Evolutionary conservation across 2,888 invertebrate genomes (phyloP).

Genomic region (Nephrocerus scutellatus): DNA sequence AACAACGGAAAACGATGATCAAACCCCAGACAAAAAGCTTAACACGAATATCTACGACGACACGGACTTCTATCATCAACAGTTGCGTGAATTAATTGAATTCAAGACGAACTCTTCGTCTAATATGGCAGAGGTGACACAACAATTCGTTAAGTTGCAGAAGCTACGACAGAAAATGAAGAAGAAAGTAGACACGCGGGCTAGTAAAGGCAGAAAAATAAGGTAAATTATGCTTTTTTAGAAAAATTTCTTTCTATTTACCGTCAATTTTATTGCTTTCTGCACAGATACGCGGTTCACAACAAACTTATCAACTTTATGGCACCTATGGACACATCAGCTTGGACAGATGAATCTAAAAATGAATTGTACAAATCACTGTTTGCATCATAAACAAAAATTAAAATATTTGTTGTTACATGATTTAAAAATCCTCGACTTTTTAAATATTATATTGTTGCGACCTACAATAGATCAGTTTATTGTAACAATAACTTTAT

Average conservation of each 20-base stretch:
- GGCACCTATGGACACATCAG: constrained; percentile 65
- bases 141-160: constrained; percentile 88
- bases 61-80: constrained; percentile 93
- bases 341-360: constrained; percentile 72
- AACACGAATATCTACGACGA: constrained; percentile 90
- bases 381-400: constrained; percentile 57
- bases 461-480: no score
- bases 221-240: constrained; percentile 44
- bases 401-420: no score
- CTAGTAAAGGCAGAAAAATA: constrained; percentile 89
- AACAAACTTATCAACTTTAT: constrained; percentile 83
- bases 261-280: not conserved
- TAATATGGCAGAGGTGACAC: constrained; percentile 77
- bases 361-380: constrained; percentile 75
- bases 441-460: no score
- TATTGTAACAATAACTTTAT: no score
- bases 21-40: no score
- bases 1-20: constrained; percentile 37
- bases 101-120: constrained; percentile 76
- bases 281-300: constrained; percentile 64
- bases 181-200: constrained; percentile 84
- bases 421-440: no score
- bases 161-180: constrained; percentile 88
- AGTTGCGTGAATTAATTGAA: constrained; percentile 86
- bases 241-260: not conserved